Evolutionary conservation across 2,797 vertebrate genomes (phyloP), one percentile per base, ranked within the genome.

Genomic region (Ptychobarbus kaznakovi): DNA sequence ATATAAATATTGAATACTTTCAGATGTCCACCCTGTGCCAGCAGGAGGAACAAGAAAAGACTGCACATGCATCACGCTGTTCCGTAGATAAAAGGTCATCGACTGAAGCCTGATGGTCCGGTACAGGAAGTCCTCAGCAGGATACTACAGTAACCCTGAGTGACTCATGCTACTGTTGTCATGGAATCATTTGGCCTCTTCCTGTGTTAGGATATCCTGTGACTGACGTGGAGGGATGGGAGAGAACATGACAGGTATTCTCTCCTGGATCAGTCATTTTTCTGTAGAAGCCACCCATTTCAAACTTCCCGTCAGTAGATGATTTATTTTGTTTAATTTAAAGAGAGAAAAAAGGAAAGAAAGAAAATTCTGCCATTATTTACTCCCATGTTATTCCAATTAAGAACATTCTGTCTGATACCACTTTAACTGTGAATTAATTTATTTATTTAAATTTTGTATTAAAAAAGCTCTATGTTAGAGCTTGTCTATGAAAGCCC

Each of bases 161-260:
- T 89, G 84, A 88, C 46, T 70, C 83, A 82, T 58, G 53, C 81
- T 79, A 49, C 81, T 72, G 86, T 87, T 80, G 79, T 73, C 80
- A 84, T 68, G 56, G 80, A 44, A 82, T 63, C 80, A 32, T 76
- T 38, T 20, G 53, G 42, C 58, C 56, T 76, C 75, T 87, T 90
- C 87, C 84, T 89, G 84, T 69, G 81, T 28, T 77, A 87, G 82
- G 86, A 87, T 80, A 86, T 90, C 88, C 87, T 86, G 56, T 76
- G 32, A 49, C 69, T 15, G 11, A 42, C 18, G 28, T 69, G 66
- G 46, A 63, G 63, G 65, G 73, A 40, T 38, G 56, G n/a, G 44
- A 68, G 35, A 84, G 73, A 44, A 51, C 66, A 40, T 63, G 46
- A 73, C 82, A 70, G 66, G 58, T 73, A 49, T 75, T 79, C 20